Base-by-base conservation (phyloP, 2,113 vertebrate genomes). In the Pyrgilauda ruficollis region DNA sequence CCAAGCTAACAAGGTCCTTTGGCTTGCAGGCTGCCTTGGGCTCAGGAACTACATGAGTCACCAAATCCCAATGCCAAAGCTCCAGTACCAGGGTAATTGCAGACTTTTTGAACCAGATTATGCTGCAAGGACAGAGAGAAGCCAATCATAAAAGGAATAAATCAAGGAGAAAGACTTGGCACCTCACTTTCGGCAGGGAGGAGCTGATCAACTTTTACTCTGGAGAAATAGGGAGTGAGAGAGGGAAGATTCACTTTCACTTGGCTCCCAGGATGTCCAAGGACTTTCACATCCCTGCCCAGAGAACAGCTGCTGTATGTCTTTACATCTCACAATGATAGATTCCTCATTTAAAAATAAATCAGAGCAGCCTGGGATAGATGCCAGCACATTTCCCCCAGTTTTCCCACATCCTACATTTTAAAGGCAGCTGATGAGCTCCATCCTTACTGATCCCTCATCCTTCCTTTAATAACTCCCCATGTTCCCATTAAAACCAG, bases 271-370 rank as follows among this genome's bases (percentile, higher is more conserved):
- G 90, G 83, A 96, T 90, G 79, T 93, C 90, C 88, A 94, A 90
- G 79, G 73, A 92, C 86, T 94, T 95, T 84, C 93, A 93, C 67
- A 75, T 96, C 82, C 87, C 74, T 89, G 84, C 87, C 72, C 68
- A 89, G 80, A 89, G 70, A 95, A 92, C 93, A 94, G 95, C 93
- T 95, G 94, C 92, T 93, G 27, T 63, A 41, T 94, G 87, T 67
- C 92, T 87, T 93, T 94, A 77, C 82, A 86, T 96, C 90, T 95
- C 91, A 80, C 90, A 97, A 94, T 82, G 95, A 95, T 96, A 95
- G 90, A 96, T 94, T 70, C 78, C 94, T 96, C n/a, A 13, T 63
- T 93, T 97, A 96, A 97, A 96, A 97, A 97, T 96, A 97, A 93
- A 91, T 77, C 96, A 41, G 91, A 94, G 59, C 87, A 94, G 93